Evolutionary conservation across 2,113 vertebrate species (phyloP), one percentile per base, ranked within the genome.

Genomic region (Dicrurus megarhynchus): DNA sequence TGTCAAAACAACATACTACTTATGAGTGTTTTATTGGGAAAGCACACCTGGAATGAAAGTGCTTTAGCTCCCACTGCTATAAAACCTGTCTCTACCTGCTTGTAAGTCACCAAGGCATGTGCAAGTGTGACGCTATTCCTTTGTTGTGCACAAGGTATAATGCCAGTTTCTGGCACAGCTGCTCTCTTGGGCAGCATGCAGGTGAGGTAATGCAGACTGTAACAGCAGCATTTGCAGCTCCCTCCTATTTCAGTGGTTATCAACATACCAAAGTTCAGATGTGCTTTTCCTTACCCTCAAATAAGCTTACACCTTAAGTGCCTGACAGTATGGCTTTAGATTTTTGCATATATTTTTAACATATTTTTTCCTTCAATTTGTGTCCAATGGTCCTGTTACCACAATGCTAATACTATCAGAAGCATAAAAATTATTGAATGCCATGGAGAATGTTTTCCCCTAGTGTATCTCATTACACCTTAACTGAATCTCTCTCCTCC

Each of bases 51-150:
- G 65, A 91, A 89, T 42, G 6, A 46, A 87, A 50, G 21, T 37
- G 50, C 33, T 85, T 90, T 42, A 82, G 50, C 24, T 94, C 50
- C 21, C 33, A 47, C 33, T 73, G 61, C 63, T 52, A 73, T 59
- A 93, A 95, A 95, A 91, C 87, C 44, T 90, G 81, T 50, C 75
- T 85, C 53, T 87, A 87, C 91, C 52, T 74, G 78, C 71, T 83
- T 67, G 1, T 44, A 93, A 77, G 42, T 67, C 53, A 91, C 19
- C 10, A 70, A 30, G 42, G 39, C 4, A 1, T 24, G 28, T 18
- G 35, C 2, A 85, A 44, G 32, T 65, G 50, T 41, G 26, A 84
- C 33, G 57, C 22, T 85, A 39, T 13, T 74, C 23, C 42, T 50
- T 37, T 57, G 39, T 13, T 77, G 59, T 23, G 19, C 52, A 46